These are phyloP conservation scores for Rhagium mordax DNA, from an alignment of 2,888 invertebrate species.

Conservation along the genomic window DNA sequence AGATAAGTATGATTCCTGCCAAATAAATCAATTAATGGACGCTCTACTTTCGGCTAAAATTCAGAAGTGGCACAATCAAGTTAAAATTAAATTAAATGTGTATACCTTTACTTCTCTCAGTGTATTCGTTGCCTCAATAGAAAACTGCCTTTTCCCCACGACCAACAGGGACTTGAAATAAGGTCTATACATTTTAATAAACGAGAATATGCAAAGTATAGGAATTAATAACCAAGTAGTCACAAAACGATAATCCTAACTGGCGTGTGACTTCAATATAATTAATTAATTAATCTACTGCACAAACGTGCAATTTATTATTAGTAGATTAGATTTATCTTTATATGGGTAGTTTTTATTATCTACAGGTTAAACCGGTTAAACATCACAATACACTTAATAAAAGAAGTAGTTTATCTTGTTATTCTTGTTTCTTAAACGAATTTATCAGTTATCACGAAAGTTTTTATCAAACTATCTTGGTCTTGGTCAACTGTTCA, in stretches of 20 bases:
- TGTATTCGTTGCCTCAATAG: constrained; percentile 26
- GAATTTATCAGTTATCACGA: too few relatives aligned
- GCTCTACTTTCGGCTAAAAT: constrained; percentile 6
- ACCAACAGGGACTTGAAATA: constrained; percentile 24
- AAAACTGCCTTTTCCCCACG: constrained; percentile 37
- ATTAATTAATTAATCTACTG: too few relatives aligned
- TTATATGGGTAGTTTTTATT: too few relatives aligned
- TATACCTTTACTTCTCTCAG: constrained; percentile 28
- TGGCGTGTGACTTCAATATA: background rate
- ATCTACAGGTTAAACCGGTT: too few relatives aligned
- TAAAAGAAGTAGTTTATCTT: too few relatives aligned
- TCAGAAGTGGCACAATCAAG: background rate
- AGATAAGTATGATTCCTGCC: constrained; percentile 93
- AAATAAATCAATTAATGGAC: constrained; percentile 83
- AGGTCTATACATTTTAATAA: constrained; percentile 24
- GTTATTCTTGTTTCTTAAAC: too few relatives aligned
- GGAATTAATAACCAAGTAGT: background rate
- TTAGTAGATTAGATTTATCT: too few relatives aligned
- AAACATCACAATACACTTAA: too few relatives aligned
- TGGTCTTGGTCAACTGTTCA: too few relatives aligned
- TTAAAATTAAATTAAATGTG: background rate
- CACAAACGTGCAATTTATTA: too few relatives aligned
- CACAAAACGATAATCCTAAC: background rate
- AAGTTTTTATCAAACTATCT: too few relatives aligned
- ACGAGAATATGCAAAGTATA: background rate